Base-by-base conservation (phyloP, 2,113 vertebrate genomes). In the Platysteira castanea region DNA sequence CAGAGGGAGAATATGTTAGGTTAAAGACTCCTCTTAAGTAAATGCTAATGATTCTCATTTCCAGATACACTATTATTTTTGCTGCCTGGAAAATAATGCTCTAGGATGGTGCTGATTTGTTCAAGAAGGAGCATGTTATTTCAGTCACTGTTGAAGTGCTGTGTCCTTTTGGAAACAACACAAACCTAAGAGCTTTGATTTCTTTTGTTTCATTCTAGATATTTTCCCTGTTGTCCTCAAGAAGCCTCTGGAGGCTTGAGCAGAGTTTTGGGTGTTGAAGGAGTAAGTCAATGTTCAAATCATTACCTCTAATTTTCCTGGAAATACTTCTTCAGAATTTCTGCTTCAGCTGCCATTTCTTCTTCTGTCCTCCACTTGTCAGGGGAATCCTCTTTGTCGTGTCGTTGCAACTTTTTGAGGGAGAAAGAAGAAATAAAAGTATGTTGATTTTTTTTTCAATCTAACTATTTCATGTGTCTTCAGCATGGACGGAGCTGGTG, bases 291-390 rank as follows among this genome's bases (percentile, higher is more conserved):
- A 27, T 16, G 2, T 37, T 28, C 28, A 80, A 37, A 59, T 11
- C 5, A 15, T 91, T 94, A 98, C 97, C 96, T 91, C 37, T 90
- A 92, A n/a, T 11, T 52, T 93, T 97, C 97, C 81, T 97, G 90
- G 15, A 99, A 98, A 84, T 98, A 98, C 52, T 83, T 96, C 56
- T 95, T 97, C 47, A 99, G 96, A 21, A 89, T 90, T 20, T 96
- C 94, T 9, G 98, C 98, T 92, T 99, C 98, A 8, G 97, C 95
- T 15, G 95, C 98, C 98, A 99, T 99, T 75, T 98, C 98, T 59
- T 98, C 98, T 83, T 99, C 98, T 2, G 98, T 98, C 93, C 98
- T 98, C 98, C 98, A 99, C 49, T 91, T 93, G 63, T 94, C 93
- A 7, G 97, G 94, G 15, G 95, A 53, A 67, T 98, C 98, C 26